phyloP scores from a whole-genome alignment of 2,888 invertebrate species.

The Erebia aethiops region DNA sequence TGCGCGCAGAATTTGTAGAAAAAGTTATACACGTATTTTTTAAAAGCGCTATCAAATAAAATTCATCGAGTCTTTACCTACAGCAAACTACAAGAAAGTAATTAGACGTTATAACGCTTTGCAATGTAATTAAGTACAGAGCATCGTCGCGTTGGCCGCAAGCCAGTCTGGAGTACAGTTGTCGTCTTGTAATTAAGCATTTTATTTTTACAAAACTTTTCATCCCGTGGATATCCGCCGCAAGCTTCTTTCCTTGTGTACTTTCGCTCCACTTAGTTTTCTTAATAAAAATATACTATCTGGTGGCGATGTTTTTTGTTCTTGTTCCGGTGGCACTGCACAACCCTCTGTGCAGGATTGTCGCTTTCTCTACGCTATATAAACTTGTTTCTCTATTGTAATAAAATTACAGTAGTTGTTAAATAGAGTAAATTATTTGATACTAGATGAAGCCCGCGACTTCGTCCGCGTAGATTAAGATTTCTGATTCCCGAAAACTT shows the following conservation, averaged over 20 bases:
- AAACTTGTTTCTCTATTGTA: neutral
- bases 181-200: slow-evolving; percentile 16
- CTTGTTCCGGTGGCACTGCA: neutral
- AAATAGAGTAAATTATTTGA: too few species aligned
- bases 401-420: neutral
- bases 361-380: neutral
- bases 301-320: slow-evolving; percentile 2
- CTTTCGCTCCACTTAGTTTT: slow-evolving; percentile 7
- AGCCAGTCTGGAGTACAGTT: slow-evolving; percentile 17
- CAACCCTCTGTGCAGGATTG: neutral
- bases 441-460: too few species aligned
- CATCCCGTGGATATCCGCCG: slow-evolving; percentile 6
- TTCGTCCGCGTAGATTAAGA: too few species aligned
- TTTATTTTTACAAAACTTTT: slow-evolving; percentile 15
- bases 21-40: neutral
- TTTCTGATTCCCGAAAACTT: too few species aligned
- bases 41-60: neutral
- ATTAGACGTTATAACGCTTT: slow-evolving; percentile 12
- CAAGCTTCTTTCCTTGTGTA: slow-evolving; percentile 10
- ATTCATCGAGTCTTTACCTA: neutral
- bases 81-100: slow-evolving; percentile 12
- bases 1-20: too few species aligned
- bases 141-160: slow-evolving; percentile 17
- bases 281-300: slow-evolving; percentile 5
- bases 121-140: slow-evolving; percentile 9